A percentile compares a stretch with the other conserved stretches of the same genome.
phyloP scores from a whole-genome alignment of 2,797 vertebrate species.

The Poeciliopsis turneri region DNA sequence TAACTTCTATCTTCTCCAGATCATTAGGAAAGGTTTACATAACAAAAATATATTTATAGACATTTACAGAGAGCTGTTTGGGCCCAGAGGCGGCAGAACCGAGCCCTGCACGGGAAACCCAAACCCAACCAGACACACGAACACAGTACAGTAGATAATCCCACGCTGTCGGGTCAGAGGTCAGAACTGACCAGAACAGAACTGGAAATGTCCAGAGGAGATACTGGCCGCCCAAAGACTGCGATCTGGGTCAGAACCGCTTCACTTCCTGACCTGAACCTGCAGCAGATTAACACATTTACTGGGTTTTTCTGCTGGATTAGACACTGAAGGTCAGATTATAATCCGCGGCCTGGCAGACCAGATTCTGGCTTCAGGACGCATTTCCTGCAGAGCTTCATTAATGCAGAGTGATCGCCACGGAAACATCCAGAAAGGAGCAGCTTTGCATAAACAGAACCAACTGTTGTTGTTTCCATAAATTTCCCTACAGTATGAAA shows the following conservation, averaged over 20 bases:
- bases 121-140: background rate
- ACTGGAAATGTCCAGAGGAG: background rate
- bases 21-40: slow-evolving; percentile 81
- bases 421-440: background rate
- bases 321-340: too few species aligned
- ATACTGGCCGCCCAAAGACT: background rate
- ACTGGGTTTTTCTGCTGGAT: too few species aligned
- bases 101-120: slow-evolving; percentile 3
- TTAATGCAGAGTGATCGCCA: too few species aligned
- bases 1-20: slow-evolving; percentile 83
- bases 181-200: background rate
- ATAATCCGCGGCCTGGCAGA: background rate
- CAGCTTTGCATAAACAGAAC: slow-evolving; percentile 22
- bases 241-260: background rate
- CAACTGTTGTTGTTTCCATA: slow-evolving; percentile 12
- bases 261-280: too few species aligned
- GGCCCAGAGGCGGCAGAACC: background rate
- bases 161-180: background rate
- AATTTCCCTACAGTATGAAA: slow-evolving; percentile 32
- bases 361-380: background rate
- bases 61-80: slow-evolving; percentile 73
- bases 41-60: slow-evolving; percentile 83
- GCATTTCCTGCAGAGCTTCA: too few species aligned
- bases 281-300: too few species aligned
- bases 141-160: slow-evolving; percentile 3